Evolutionary conservation across 1,140 invertebrate species (phyloP), one percentile per base, ranked within the genome.

Genomic region (Sarcophaga bullata): DNA sequence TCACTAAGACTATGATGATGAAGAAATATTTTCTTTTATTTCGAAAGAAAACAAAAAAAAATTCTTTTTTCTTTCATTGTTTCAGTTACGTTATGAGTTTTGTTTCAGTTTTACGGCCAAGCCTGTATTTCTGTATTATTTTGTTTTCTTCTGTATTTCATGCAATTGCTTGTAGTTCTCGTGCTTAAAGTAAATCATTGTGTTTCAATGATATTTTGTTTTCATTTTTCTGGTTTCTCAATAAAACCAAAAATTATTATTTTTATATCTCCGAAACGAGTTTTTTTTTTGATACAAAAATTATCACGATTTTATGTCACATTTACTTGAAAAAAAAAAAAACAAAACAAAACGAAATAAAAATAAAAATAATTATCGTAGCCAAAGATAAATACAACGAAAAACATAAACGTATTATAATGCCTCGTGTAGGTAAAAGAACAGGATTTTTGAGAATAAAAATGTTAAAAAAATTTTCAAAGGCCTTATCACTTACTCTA

Each of bases 241-340:
- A 68, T 68, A 68, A 68, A 68, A 68, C 62, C 19, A 17, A 68
- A 68, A 25, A 25, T 68, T 58, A n/a, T 7, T 58, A 15, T 58
- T 13, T 58, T 68, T 68, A 68, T 68, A 68, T 68, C 62, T n/a
- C 8, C 5, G 17, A 68, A 68, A 68, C 62, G 19, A 68, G 62
- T 68, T 68, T 68, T 6, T 68, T 5, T 68, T 68, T 19, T 68
- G 19, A 68, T 19, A 68, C n/a, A 68, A 68, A 68, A 68, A 68
- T 68, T 19, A 68, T 68, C 62, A 68, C 62, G 62, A 68, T 68
- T 68, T 68, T 68, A 68, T 68, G 62, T 68, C 62, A 68, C 19
- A 68, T 68, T n/a, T 68, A 68, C 19, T 68, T 68, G 9, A 68
- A 19, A 68, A 68, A 52, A 52, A 52, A 37, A 37, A 37, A 37